A percentile compares a stretch with the other conserved stretches of the same genome.
Evolutionary conservation across 2,113 vertebrate species (phyloP).

Genomic region (Tangachromis dhanisi): DNA sequence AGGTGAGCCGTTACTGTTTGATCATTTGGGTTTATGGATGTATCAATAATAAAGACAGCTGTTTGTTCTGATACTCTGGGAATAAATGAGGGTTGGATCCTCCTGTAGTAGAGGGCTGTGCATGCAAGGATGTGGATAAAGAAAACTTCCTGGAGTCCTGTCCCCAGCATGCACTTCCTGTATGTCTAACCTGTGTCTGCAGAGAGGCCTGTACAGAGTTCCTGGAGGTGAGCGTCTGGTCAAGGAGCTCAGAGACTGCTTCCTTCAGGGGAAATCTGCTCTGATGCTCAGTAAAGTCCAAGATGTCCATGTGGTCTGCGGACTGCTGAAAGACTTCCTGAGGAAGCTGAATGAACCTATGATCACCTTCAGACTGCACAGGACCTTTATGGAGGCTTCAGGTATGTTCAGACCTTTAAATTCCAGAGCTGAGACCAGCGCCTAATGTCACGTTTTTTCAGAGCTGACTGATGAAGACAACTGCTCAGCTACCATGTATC

Average conservation of each 20-base stretch:
- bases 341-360: constrained; percentile 80
- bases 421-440: neutral
- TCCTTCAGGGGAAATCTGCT: constrained; percentile 43
- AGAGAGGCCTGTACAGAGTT: constrained; percentile 81
- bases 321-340: constrained; percentile 83
- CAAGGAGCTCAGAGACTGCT: constrained; percentile 72
- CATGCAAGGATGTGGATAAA: neutral
- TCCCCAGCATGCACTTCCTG: neutral
- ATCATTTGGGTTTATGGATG: neutral
- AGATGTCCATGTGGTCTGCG: constrained; percentile 81
- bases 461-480: constrained; percentile 67
- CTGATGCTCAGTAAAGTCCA: constrained; percentile 61
- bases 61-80: neutral
- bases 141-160: neutral
- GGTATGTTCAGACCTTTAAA: constrained; percentile 32
- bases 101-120: neutral
- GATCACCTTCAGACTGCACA: constrained; percentile 79
- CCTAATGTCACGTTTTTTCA: neutral
- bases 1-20: constrained; percentile 54
- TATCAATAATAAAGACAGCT: neutral
- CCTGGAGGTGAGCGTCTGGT: constrained; percentile 73
- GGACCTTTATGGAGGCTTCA: constrained; percentile 73
- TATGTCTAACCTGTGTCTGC: neutral
- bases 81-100: neutral
- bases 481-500: constrained; percentile 50